Conservation (phyloP, 2,797 vertebrate species). For the Miichthys miiuy region DNA sequence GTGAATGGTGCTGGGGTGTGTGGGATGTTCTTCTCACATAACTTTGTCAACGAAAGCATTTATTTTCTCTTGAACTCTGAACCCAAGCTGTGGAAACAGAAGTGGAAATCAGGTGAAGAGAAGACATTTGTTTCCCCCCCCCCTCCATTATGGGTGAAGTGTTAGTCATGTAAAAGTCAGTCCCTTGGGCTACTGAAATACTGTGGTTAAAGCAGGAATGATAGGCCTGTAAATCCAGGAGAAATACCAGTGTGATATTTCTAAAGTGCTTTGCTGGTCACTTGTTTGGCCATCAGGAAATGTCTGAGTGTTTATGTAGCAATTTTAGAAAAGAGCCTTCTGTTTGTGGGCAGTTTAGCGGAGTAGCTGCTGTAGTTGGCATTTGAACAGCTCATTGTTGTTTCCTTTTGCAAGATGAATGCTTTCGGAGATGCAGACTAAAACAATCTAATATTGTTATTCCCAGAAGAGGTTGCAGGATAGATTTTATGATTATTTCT, state of each 20-base stretch:
- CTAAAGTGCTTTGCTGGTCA: constrained; percentile 46
- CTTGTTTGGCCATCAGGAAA: constrained; percentile 64
- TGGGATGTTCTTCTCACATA: constrained; percentile 62
- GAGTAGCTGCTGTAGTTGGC: constrained; percentile 16
- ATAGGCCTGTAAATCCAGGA: constrained; percentile 54
- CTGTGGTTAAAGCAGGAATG: constrained; percentile 57
- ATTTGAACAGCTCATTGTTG: constrained; percentile 32
- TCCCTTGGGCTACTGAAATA: constrained; percentile 61
- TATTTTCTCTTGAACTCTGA: constrained; percentile 72
- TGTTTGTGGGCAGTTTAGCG: constrained; percentile 53
- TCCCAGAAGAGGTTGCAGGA: background rate
- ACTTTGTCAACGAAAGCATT: constrained; percentile 72
- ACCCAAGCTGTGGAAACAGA: constrained; percentile 64
- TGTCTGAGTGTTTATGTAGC: constrained; percentile 60
- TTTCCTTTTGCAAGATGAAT: constrained; percentile 21
- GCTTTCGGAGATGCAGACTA: constrained; percentile 6
- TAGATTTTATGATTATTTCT: background rate
- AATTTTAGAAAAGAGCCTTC: constrained; percentile 53
- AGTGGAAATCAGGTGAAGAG: constrained; percentile 73
- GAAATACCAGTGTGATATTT: constrained; percentile 63
- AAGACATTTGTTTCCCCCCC: constrained; percentile 18
- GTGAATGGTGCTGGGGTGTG: constrained; percentile 38
- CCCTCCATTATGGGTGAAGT: constrained; percentile 16
- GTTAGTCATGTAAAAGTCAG: constrained; percentile 62
- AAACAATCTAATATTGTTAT: constrained; percentile 12